Percentiles rank a stretch among this genome's conserved stretches.
Evolutionary conservation across 2,888 invertebrate species (phyloP).

Genomic region (Chirona hameri): DNA sequence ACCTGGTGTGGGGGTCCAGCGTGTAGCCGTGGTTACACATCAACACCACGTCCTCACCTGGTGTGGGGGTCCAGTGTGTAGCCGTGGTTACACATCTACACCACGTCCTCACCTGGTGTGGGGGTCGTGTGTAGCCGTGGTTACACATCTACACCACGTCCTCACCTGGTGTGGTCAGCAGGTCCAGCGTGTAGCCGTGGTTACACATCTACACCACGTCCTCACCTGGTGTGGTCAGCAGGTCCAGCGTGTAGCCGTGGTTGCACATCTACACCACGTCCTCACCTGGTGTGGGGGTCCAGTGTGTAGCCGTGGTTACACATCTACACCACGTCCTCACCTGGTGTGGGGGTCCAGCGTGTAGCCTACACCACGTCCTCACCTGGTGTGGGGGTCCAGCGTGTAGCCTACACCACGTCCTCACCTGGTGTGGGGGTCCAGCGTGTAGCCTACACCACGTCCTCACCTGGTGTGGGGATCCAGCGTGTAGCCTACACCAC

Average conservation of each 20-base stretch:
- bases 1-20: conserved; percentile 45
- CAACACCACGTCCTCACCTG: conserved; percentile 43
- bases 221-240: conserved; percentile 46
- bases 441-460: neutral
- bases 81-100: too few species aligned
- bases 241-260: conserved; percentile 43
- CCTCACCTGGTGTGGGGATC: conserved; percentile 45
- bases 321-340: too few species aligned
- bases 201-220: conserved; percentile 30
- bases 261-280: conserved; percentile 30
- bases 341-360: too few species aligned
- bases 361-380: neutral
- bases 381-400: conserved; percentile 45
- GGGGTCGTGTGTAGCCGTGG: too few species aligned
- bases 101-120: too few species aligned
- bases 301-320: conserved; percentile 43
- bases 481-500: conserved; percentile 43
- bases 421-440: too few species aligned
- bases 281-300: conserved; percentile 45
- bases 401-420: too few species aligned
- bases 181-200: conserved; percentile 43
- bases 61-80: conserved; percentile 43
- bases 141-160: neutral
- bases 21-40: conserved; percentile 42
- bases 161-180: conserved; percentile 46